Evolutionary conservation across 2,888 invertebrate genomes (phyloP), one percentile per base, ranked within the genome.

Genomic region (Drosophila mulleri): DNA sequence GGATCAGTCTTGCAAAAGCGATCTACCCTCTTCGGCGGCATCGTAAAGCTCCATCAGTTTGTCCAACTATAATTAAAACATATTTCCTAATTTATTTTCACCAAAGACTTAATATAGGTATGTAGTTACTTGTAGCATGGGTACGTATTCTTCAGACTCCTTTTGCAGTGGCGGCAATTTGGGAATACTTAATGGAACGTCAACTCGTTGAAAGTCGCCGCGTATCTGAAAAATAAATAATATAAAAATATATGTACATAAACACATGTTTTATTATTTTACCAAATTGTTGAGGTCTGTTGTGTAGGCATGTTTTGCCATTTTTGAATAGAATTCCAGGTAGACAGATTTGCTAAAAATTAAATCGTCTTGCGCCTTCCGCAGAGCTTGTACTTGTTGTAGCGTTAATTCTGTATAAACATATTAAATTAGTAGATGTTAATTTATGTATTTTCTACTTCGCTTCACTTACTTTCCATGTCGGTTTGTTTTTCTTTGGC

Each of bases 241-340:
- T 3, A 7, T 14, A n/a, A 20, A 20, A 44, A 4, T 18, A 32
- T 26, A 37, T 18, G n/a, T 14, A 23, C 32, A 23, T 9, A 35
- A 35, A 18, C 20, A 14, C 1, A 3, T 0, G 1, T 5, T 16
- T 37, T 20, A 8, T 11, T 20, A 0, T 8, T n/a, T 6, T 72
- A 91, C 91, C 75, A 92, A 75, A 35, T 90, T 90, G 23, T 87
- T 88, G 0, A 92, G 63, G 16, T 91, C 88, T 0, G 81, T 58
- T 18, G 78, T 82, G 32, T 80, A 90, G 3, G 78, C 66, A n/a
- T 86, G 75, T 52, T 92, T 91, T 0, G 89, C 50, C 23, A 87
- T 78, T 72, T 85, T 86, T 0, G 82, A 80, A 47, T 91, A 92
- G 7, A 77, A 59, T 6, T 72, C 54, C n/a, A 86, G 20, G 42